Evolutionary conservation across 2,888 invertebrate genomes (phyloP), one percentile per base, ranked within the genome.

Genomic region (Halictus ligatus): DNA sequence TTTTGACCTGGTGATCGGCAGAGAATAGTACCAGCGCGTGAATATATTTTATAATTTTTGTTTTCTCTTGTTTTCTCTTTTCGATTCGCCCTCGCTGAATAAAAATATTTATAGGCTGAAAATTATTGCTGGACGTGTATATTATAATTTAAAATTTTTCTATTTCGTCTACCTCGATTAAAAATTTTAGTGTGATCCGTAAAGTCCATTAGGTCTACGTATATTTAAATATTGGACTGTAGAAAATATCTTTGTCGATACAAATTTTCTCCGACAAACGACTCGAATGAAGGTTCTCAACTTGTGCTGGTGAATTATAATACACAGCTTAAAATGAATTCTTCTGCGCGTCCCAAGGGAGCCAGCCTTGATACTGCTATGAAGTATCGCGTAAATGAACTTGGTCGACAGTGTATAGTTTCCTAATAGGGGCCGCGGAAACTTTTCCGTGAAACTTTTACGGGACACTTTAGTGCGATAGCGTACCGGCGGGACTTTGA

Each of bases 361-460:
- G 73, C 67, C 29, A 5, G 10, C n/a, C 60, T 50, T 21, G 50
- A 72, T 50, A 25, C 15, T n/a, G 29, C 25, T 40, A 7, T 18
- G 15, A 64, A 64, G 58, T 77, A 73, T 81, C 73, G 81, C 73
- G 67, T 77, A 81, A 76, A 80, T 74, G 83, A 76, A 77, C 40
- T 83, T 60, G 60, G 21, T 15, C 50, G 60, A 6, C 58, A 21
- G 58, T 29, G 67, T 85, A 67, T 18, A 74, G 35, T 83, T 77
- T 25, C 50, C 13, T 58, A 76, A 73, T 67, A 15, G 40, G 29
- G 46, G 29, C 46, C 7, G 13, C 18, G 15, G 18, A n/a, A 72
- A 43, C 80, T 80, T 83, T 75, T 71, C 73, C 80, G 7, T 21
- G 40, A 64, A 77, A 83, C 54, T 83, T 88, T 88, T 81, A 80